Percentiles rank a stretch among this genome's conserved stretches.
Conservation (phyloP, 1,140 invertebrate species). For the Heliconius hewitsoni region DNA sequence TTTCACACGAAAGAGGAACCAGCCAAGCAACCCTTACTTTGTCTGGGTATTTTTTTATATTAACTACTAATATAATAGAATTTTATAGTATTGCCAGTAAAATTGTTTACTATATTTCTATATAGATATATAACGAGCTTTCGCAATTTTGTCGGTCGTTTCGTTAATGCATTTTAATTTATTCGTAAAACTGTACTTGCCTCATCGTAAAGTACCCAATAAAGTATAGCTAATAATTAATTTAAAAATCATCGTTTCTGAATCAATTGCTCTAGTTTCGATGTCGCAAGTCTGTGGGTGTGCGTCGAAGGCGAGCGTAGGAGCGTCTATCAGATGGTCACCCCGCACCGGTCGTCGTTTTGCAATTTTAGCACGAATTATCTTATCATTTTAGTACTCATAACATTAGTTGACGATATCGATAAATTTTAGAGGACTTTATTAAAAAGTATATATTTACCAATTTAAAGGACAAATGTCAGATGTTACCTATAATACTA, state of each 20-base stretch:
- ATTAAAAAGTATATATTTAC: not conserved
- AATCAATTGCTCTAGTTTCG: conserved; percentile 73
- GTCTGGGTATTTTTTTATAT: conserved; percentile 27
- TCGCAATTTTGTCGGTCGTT: no score
- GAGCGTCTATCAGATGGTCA: conserved; percentile 69
- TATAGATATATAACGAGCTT: no score
- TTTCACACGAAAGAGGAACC: not conserved
- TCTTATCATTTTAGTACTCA: not conserved
- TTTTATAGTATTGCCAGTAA: no score
- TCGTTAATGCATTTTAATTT: conserved; percentile 20
- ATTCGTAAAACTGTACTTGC: conserved; percentile 44
- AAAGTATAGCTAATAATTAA: conserved; percentile 62
- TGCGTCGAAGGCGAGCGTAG: conserved; percentile 69
- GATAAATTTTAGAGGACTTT: not conserved
- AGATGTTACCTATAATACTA: not conserved
- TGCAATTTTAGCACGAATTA: conserved; percentile 57
- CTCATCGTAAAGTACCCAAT: conserved; percentile 50
- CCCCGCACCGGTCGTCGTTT: conserved; percentile 62
- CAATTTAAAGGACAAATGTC: no score
- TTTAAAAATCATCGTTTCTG: conserved; percentile 66
- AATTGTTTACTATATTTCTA: no score
- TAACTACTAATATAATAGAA: no score
- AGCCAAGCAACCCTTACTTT: not conserved
- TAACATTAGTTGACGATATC: not conserved
- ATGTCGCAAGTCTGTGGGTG: conserved; percentile 74